phyloP scores from a whole-genome alignment of 2,113 vertebrate species.

The Amia ocellicauda region DNA sequence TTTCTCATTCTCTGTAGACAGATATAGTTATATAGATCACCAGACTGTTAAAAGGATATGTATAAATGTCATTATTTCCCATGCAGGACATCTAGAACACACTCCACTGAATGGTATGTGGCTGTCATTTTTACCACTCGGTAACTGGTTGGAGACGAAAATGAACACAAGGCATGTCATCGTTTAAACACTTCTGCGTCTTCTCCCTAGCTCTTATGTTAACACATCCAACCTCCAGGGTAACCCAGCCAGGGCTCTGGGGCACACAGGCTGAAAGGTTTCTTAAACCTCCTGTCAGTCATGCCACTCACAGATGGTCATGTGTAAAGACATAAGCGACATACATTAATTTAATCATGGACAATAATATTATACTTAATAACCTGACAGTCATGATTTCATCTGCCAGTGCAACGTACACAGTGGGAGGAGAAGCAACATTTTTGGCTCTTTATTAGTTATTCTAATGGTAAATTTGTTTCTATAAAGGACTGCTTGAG shows the following conservation, averaged over 20 bases:
- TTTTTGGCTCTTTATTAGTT: background rate
- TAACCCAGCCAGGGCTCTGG: background rate
- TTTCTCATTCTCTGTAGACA: too few species aligned
- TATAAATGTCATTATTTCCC: too few species aligned
- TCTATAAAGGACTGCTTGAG: slow-evolving; percentile 12
- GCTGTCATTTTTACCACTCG: too few species aligned
- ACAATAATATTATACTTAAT: slow-evolving; percentile 29
- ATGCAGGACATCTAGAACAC: too few species aligned
- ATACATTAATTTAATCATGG: slow-evolving; percentile 40
- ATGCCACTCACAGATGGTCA: slow-evolving; percentile 23
- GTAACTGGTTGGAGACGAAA: background rate
- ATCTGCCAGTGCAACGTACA: slow-evolving; percentile 10
- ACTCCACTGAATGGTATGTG: too few species aligned
- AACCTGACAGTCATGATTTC: slow-evolving; percentile 21
- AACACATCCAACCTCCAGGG: background rate
- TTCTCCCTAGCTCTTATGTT: background rate
- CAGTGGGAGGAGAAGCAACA: slow-evolving; percentile 21
- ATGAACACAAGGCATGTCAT: background rate
- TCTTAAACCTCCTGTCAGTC: slow-evolving; percentile 12
- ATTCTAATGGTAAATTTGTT: slow-evolving; percentile 15
- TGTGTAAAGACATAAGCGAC: slow-evolving; percentile 22
- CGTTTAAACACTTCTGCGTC: background rate
- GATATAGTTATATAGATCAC: too few species aligned
- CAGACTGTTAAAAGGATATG: too few species aligned
- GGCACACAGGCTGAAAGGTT: background rate